Evolutionary conservation across 30 jellyfish, hydroid and myxozoan species (phyloP), one percentile per base, ranked within the genome.

Genomic region (Mastigias papua): DNA sequence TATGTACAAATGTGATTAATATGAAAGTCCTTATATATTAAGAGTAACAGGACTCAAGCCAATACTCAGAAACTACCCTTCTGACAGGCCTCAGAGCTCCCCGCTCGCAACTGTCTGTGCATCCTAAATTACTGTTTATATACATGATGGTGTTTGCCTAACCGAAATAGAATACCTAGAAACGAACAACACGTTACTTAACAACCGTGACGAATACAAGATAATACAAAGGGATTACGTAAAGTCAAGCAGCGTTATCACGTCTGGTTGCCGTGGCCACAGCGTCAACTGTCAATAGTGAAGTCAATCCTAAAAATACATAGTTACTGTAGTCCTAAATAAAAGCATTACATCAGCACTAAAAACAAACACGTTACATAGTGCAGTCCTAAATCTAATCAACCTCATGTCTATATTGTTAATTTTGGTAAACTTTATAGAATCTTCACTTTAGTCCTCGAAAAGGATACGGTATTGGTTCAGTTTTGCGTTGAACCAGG

Each of bases 31-130:
- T 65, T 25, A 65, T 65, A 37, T 65, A 65, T 25, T 16, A 16
- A 65, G 37, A 35, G 76, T 65, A 65, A 65, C 2, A 37, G 42
- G 76, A 65, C 76, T 65, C 34, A 65, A 65, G 76, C 54, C n/a
- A 42, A 42, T 15, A 25, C 34, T 21, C 76, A 65, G 76, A 65
- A 65, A 65, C 33, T 65, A 65, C 76, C 76, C 76, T 65, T 17
- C 76, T 65, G 76, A 65, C 42, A 37, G n/a, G 76, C 76, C 76
- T 65, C 76, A 0, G 76, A 65, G 76, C 76, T 65, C 76, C 76
- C 76, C 76, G 76, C 76, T 65, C 34, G 0, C 76, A 65, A 25
- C 76, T 65, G 76, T 65, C 76, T 26, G 42, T 26, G 42, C 76
- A 65, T 65, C 76, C 37, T 26, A 21, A 65, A 37, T 37, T 65